Conservation (phyloP, 2,113 vertebrate genomes). For the Upupa epops region DNA sequence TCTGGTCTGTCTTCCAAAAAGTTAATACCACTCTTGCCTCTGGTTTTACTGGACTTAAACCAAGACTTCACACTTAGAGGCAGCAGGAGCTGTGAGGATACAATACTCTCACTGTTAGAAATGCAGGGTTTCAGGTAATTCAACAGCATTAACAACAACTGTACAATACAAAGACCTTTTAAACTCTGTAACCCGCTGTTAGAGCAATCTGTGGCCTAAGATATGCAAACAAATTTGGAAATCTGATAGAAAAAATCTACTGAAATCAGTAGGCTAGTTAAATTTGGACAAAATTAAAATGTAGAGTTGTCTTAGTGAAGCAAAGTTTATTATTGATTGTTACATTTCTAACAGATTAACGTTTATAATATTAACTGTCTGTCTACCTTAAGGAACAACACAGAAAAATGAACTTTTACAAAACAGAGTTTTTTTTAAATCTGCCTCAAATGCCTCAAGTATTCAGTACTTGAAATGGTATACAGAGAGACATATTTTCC, state of each 20-base stretch:
- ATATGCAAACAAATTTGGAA: not conserved
- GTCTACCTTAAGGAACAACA: not conserved
- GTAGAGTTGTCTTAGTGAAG: not conserved
- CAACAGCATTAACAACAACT: not conserved
- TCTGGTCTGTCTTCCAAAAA: not conserved
- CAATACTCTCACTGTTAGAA: not conserved
- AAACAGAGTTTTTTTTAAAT: not conserved
- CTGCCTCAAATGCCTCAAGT: not conserved
- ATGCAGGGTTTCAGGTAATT: not conserved
- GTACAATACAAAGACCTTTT: not conserved
- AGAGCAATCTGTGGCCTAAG: not conserved
- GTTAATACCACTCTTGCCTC: not conserved
- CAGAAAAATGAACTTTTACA: not conserved
- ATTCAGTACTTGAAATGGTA: not conserved
- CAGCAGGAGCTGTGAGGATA: not conserved
- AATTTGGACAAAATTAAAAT: not conserved
- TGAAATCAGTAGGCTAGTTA: not conserved
- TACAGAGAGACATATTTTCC: not conserved
- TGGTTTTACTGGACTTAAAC: not conserved
- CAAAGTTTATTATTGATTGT: not conserved
- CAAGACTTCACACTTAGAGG: conserved; percentile 2
- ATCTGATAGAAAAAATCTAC: not conserved
- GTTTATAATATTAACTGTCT: not conserved
- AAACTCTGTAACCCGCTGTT: not conserved
- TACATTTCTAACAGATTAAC: not conserved